phyloP scores from a whole-genome alignment of 2,113 vertebrate genomes.

The Bubo blakistoni region DNA sequence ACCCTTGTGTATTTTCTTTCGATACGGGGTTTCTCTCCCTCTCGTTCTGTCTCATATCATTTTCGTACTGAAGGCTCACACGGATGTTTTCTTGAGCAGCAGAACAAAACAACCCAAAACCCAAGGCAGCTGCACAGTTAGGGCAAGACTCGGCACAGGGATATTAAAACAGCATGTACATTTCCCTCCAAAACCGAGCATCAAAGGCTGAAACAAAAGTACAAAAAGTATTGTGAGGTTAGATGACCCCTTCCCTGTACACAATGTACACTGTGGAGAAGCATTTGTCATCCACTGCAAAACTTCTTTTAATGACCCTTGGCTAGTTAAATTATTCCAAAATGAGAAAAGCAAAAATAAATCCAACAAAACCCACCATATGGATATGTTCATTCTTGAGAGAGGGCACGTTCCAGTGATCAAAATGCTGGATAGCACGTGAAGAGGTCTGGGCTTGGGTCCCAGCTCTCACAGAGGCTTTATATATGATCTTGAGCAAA shows the following conservation, averaged over 20 bases:
- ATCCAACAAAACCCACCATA: not conserved
- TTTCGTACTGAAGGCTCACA: not conserved
- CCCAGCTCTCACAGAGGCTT: not conserved
- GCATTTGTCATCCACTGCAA: not conserved
- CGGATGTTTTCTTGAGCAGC: not conserved
- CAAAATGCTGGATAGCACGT: not conserved
- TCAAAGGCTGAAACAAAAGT: not conserved
- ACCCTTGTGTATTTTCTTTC: not conserved
- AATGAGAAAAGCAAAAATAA: slow-evolving; percentile 10
- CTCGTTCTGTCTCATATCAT: not conserved
- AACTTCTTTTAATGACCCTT: not conserved
- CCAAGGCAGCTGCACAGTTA: not conserved
- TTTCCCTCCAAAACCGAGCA: not conserved
- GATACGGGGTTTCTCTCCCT: not conserved
- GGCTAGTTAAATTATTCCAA: not conserved
- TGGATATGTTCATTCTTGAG: not conserved
- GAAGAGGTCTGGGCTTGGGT: not conserved
- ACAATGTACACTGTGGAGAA: not conserved
- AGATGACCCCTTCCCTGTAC: not conserved
- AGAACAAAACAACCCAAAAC: not conserved
- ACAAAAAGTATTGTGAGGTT: not conserved
- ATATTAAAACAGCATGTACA: not conserved
- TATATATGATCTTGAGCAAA: not conserved
- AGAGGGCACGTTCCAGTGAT: not conserved
- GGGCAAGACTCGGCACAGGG: not conserved